These are phyloP conservation scores for Anticlea derivata DNA, from an alignment of 2,888 invertebrate species.

Conservation along the genomic window DNA sequence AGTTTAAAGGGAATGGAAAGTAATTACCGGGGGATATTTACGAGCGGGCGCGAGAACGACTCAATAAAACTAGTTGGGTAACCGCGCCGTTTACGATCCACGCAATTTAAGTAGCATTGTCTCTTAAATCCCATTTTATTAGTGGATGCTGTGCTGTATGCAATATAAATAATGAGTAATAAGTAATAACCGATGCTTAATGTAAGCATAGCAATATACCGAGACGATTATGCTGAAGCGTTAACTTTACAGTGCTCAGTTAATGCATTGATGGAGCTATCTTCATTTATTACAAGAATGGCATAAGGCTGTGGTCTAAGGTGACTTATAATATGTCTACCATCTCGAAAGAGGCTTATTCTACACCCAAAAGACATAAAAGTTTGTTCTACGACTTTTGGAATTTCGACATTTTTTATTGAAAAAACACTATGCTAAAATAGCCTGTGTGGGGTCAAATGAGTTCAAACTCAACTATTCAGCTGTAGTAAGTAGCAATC, in stretches of 20 bases:
- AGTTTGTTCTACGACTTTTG: no score
- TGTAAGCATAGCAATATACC: constrained; percentile 4
- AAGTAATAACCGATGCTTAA: constrained; percentile 16
- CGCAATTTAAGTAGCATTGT: constrained; percentile 64
- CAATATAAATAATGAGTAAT: constrained; percentile 22
- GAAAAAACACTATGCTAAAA: no score
- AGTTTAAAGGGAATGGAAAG: constrained; percentile 69
- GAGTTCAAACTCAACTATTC: no score
- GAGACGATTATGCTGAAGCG: constrained; percentile 15
- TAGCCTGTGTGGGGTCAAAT: no score
- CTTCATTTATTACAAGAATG: constrained; percentile 9
- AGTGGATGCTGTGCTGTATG: constrained; percentile 30
- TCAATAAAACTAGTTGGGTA: constrained; percentile 77
- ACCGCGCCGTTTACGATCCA: constrained; percentile 68
- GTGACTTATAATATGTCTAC: no score
- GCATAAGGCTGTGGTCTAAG: no score
- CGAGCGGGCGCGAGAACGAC: constrained; percentile 72
- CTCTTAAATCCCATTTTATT: constrained; percentile 54
- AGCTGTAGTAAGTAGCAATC: no score
- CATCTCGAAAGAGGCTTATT: no score
- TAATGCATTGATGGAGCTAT: constrained; percentile 10
- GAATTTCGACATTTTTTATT: no score
- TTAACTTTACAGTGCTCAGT: constrained; percentile 9
- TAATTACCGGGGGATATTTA: constrained; percentile 78
- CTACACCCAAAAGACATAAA: no score